phyloP scores from a whole-genome alignment of 1,140 invertebrate genomes.

The Diorhabda elongata region DNA sequence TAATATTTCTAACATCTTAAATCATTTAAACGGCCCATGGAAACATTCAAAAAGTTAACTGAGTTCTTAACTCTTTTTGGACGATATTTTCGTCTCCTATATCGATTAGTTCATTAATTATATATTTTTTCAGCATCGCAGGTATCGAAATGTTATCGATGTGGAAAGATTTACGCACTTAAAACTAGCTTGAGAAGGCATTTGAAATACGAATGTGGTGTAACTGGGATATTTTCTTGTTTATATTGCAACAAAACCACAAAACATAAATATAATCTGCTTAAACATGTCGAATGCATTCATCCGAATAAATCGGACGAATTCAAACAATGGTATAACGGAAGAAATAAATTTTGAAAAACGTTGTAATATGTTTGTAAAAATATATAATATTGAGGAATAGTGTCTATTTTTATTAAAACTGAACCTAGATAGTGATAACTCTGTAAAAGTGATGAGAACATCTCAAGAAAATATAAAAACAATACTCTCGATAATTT shows the following conservation, averaged over 20 bases:
- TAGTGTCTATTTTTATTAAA: background rate
- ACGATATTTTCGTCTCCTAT: no score
- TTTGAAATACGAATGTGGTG: constrained; percentile 52
- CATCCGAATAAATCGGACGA: constrained; percentile 1
- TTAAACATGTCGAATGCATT: constrained; percentile 38
- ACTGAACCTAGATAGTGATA: background rate
- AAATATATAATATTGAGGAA: background rate
- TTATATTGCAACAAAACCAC: constrained; percentile 38
- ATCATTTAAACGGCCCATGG: no score
- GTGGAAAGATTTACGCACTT: background rate
- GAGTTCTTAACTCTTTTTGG: no score
- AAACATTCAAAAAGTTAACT: no score
- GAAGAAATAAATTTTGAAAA: background rate
- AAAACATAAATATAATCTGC: constrained; percentile 34
- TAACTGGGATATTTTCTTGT: constrained; percentile 52
- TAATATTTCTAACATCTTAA: no score
- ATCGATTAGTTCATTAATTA: no score
- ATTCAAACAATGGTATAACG: background rate
- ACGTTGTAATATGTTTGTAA: background rate
- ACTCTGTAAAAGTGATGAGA: no score
- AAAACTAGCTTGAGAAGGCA: constrained; percentile 45
- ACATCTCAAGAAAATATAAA: background rate
- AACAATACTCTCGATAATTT: background rate
- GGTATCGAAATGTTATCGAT: no score
- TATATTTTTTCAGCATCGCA: no score